phyloP scores from a whole-genome alignment of 2,113 vertebrate species.

The Egretta garzetta region DNA sequence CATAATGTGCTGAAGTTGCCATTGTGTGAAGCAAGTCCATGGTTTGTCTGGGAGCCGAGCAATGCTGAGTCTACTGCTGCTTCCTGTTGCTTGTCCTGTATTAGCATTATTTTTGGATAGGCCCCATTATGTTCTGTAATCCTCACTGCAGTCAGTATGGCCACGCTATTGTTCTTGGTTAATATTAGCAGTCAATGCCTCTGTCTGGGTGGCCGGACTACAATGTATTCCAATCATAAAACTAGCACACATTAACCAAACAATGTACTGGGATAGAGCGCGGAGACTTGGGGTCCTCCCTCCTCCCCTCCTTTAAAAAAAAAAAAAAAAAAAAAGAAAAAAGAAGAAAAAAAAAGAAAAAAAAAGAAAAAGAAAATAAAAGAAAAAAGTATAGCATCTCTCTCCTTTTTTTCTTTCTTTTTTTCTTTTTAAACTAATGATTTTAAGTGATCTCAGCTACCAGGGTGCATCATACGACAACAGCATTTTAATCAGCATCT shows the following conservation, averaged over 20 bases:
- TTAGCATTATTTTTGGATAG: slow-evolving; percentile 90
- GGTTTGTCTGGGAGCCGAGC: slow-evolving; percentile 81
- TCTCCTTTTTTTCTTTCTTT: not conserved
- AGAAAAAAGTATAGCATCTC: not conserved
- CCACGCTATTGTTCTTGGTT: slow-evolving; percentile 87
- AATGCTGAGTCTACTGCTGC: slow-evolving; percentile 91
- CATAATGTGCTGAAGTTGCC: slow-evolving; percentile 79
- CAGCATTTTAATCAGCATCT: slow-evolving; percentile 25
- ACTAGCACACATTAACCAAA: slow-evolving; percentile 60
- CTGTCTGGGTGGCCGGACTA: slow-evolving; percentile 83
- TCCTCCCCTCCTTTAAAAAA: not conserved
- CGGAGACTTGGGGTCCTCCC: not conserved
- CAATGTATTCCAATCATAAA: slow-evolving; percentile 65
- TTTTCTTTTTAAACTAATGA: not conserved
- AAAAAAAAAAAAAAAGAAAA: not conserved
- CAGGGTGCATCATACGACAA: slow-evolving; percentile 17
- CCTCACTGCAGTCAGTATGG: slow-evolving; percentile 88
- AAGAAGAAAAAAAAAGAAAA: not conserved
- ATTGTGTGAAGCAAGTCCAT: slow-evolving; percentile 78
- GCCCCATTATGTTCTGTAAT: slow-evolving; percentile 93
- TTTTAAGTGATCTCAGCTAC: slow-evolving; percentile 39
- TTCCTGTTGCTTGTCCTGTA: slow-evolving; percentile 91
- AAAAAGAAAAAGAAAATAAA: not conserved
- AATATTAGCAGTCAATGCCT: slow-evolving; percentile 82
- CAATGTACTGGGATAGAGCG: not conserved